These are phyloP conservation scores for Poeciliopsis prolifica DNA, from an alignment of 2,113 vertebrate species.

Conservation along the genomic window DNA sequence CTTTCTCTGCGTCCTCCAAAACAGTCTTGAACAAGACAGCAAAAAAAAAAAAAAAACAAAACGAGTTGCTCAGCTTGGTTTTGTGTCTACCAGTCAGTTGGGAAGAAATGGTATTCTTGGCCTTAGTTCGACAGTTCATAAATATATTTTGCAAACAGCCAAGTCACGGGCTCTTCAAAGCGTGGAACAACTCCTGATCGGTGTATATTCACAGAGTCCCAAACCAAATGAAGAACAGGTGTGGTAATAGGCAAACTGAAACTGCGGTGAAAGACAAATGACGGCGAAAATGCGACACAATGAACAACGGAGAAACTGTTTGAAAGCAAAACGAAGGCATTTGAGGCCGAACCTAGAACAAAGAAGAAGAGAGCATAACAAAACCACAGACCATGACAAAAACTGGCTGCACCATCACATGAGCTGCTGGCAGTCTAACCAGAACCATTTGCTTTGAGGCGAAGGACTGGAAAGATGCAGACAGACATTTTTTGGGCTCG, in stretches of 20 bases:
- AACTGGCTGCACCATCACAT: conserved; percentile 3
- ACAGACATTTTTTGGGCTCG: not conserved
- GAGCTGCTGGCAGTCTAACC: conserved; percentile 9
- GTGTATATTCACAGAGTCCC: not conserved
- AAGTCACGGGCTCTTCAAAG: not conserved
- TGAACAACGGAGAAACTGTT: not conserved
- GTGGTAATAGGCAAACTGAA: not conserved
- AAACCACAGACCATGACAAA: conserved; percentile 10
- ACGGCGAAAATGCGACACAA: not conserved
- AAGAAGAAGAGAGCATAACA: not conserved
- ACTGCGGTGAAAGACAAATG: not conserved
- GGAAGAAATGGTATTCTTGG: not conserved
- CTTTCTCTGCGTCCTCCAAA: not conserved
- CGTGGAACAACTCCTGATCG: not conserved
- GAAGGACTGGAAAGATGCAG: conserved; percentile 16
- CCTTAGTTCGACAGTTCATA: not conserved
- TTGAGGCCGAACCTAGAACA: not conserved
- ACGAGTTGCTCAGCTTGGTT: not conserved
- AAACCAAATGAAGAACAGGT: not conserved
- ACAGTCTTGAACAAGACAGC: not conserved
- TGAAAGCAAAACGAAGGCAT: not conserved
- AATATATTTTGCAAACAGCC: not conserved
- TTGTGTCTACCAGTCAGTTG: not conserved
- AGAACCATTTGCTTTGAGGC: conserved; percentile 10
- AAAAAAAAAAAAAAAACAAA: not conserved